Evolutionary conservation across 2,888 invertebrate genomes (phyloP), one percentile per base, ranked within the genome.

Genomic region (Agrotis exclamationis): DNA sequence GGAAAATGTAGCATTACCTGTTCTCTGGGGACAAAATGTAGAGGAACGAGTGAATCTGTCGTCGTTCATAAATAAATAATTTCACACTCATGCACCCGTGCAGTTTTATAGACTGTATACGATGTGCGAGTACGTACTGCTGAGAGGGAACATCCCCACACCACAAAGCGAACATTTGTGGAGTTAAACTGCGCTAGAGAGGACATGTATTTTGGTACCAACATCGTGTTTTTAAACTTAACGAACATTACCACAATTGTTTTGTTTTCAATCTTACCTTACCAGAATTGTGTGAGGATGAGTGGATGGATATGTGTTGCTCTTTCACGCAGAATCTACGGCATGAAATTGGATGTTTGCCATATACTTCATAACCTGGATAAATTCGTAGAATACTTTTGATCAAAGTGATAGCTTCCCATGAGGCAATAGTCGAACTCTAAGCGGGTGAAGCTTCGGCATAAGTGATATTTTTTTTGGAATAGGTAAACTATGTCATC

Each of bases 21-120:
- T 67, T 71, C 70, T 62, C 60, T 59, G 54, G 44, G 59, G 53
- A 66, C 63, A 64, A 77, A 83, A 77, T 80, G 70, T 74, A 66
- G 56, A 57, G 59, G 60, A 65, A 69, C 72, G 60, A 67, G 71
- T 64, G 63, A 80, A 74, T 76, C 72, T 67, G 66, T 75, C 70
- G 77, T 71, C 71, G 80, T 80, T 80, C 85, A 81, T 85, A 80
- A 83, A 87, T 80, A 82, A 82, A 86, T 82, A 82, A 82, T 74
- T 73, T 74, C 73, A 66, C 74, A 70, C 75, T 65, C 56, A 66
- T 78, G 62, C 74, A 58, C 69, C 57, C 54, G 58, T 67, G 58
- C 69, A 67, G 64, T 77, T 70, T 72, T 70, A 72, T 73, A 58
- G 66, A 70, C 70, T 72, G 68, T 76, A 58, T 62, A 56, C 59